Percentiles rank a stretch among this genome's conserved stretches.
Conservation (phyloP, 2,797 vertebrate species). For the Decapterus maruadsi region DNA sequence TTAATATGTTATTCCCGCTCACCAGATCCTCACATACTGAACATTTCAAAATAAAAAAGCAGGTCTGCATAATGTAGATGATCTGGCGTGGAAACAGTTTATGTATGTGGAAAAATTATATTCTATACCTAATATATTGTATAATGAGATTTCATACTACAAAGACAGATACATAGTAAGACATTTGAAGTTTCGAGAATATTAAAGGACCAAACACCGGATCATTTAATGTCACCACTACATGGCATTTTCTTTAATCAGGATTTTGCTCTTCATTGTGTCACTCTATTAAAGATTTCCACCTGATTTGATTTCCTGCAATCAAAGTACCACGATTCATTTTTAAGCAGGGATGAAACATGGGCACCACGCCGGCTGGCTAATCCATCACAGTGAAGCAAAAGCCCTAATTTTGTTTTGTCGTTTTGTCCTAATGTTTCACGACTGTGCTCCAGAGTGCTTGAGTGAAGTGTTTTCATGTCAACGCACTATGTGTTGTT, state of each 20-base stretch:
- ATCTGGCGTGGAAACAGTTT: constrained; percentile 16
- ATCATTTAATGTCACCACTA: constrained; percentile 4
- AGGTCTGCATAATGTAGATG: constrained; percentile 47
- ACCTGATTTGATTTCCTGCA: constrained; percentile 12
- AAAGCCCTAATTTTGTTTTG: constrained; percentile 26
- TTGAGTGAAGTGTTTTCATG: constrained; percentile 12
- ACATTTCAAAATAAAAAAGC: constrained; percentile 60
- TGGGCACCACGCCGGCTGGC: neutral
- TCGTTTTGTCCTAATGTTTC: constrained; percentile 7
- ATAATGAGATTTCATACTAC: no score
- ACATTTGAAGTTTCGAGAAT: constrained; percentile 11
- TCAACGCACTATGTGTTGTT: neutral
- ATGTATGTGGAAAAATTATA: neutral
- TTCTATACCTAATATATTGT: neutral
- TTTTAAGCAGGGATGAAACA: constrained; percentile 24
- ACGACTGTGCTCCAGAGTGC: neutral
- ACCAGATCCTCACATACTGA: constrained; percentile 56
- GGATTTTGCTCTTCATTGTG: neutral
- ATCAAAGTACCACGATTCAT: neutral
- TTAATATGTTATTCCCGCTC: constrained; percentile 54
- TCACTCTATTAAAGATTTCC: neutral
- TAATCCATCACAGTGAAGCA: constrained; percentile 29
- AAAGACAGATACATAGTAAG: constrained; percentile 17
- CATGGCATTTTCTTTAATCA: neutral
- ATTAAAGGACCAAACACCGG: constrained; percentile 28